Base-by-base conservation (phyloP, 1,140 invertebrate genomes). In the Bombus terrestris region DNA sequence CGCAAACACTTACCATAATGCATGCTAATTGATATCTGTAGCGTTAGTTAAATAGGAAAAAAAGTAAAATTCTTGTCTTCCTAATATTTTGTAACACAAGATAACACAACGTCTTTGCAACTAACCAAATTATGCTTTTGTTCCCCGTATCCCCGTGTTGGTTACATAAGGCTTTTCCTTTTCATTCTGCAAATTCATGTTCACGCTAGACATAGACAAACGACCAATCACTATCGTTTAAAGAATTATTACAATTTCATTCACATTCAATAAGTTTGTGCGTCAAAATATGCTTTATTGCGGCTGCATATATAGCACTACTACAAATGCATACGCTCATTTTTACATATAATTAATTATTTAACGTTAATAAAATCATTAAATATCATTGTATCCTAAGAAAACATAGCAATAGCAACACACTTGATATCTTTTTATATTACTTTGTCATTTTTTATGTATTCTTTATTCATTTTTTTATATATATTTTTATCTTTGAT, bases 111-210 rank as follows among this genome's bases (percentile, higher is more conserved):
- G n/a, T 35, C 3, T 57, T 37, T 25, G 47, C n/a, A 32, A 79
- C 78, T 81, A 43, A 74, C 25, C 37, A 35, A 74, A 74, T 74
- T 18, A 8, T 15, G 22, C 15, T 37, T 62, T 59, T 47, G 32
- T 2, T 15, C 35, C 41, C 35, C 35, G 72, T 76, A 74, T 0
- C 8, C 2, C 32, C 28, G 41, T 43, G 8, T 13, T 57, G 9
- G 9, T 28, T 66, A 57, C 3, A 41, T 62, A 81, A 75, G 15
- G n/a, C 25, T 75, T 85, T 85, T 57, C 78, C 12, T 41, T 57
- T 72, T 57, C 71, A 68, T 86, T 75, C 28, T 86, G 79, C 84
- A 69, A 82, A 86, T 72, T 86, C 78, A 85, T 66, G 59, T 59
- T n/a, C 15, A 68, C 57, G 28, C 2, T 53, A 73, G 13, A 25